Percentiles rank a stretch among this genome's conserved stretches.
Conservation (phyloP, 2,797 vertebrate species). For the Sebastes minor region DNA sequence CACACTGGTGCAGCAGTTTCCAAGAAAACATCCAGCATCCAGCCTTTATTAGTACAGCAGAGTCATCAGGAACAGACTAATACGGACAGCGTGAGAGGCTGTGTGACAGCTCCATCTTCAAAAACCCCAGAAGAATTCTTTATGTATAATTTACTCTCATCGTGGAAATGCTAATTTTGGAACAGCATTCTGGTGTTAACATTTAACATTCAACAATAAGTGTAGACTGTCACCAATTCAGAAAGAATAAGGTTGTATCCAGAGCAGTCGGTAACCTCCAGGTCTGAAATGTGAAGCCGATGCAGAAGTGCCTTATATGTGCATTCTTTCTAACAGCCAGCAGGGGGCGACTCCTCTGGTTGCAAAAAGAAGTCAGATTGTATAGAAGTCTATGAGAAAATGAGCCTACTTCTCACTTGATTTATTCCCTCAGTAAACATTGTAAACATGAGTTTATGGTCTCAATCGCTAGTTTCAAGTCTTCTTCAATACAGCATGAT, state of each 20-base stretch:
- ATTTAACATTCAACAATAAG: not conserved
- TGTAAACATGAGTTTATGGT: no score
- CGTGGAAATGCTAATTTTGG: not conserved
- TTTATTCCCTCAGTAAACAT: no score
- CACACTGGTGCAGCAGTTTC: conserved; percentile 8
- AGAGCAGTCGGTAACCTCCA: no score
- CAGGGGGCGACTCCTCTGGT: no score
- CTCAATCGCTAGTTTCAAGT: fast-evolving
- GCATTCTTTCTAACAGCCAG: no score
- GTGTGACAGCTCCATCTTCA: not conserved
- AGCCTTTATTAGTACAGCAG: not conserved
- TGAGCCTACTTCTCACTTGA: no score
- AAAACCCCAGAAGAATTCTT: not conserved
- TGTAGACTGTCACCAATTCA: not conserved
- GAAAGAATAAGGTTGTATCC: no score
- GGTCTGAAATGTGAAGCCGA: no score
- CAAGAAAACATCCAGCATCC: conserved; percentile 15
- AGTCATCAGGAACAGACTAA: conserved; percentile 5
- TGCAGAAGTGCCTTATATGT: fast-evolving
- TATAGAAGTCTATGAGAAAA: no score
- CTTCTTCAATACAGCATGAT: no score
- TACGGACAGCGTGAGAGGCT: not conserved
- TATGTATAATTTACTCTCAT: not conserved
- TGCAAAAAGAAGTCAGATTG: no score
- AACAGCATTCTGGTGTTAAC: not conserved